Evolutionary conservation across 2,888 invertebrate genomes (phyloP), one percentile per base, ranked within the genome.

Genomic region (Auanema freiburgensis): DNA sequence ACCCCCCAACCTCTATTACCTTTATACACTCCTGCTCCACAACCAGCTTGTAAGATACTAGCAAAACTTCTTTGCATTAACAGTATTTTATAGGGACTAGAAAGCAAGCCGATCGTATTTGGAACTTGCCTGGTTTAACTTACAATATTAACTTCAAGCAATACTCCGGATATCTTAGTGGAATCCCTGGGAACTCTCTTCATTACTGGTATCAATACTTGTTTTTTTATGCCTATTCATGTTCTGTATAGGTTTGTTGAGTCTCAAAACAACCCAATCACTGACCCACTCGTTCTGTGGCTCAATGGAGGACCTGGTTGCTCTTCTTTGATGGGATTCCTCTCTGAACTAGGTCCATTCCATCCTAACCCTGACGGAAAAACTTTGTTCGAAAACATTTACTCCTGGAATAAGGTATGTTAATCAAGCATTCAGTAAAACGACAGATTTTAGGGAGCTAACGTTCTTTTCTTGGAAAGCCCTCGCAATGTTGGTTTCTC

Each of bases 401-500:
- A 81, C 59, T 70, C 79, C 3, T 84, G 84, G 84, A 84, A 84
- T 59, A 84, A 83, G 72, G 83, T 79, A 33, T 12, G 50, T 16
- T 40, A 44, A 14, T 46, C n/a, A 24, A 18, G 21, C 10, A 44
- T 16, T n/a, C 10, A 57, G 51, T 16, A 18, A 24, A 54, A 52
- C 49, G 33, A 12, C 10, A 14, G 14, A 12, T 57, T 67, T 43
- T 40, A 86, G 85, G 71, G 84, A n/a, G 85, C 86, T 16, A 87
- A 87, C 74, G 83, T 87, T 67, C 58, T 87, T 55, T 87, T 85
- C 75, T 68, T 87, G 65, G 87, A 87, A 74, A 83, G 86, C 1
- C 87, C 87, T 25, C 85, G 86, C 40, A 85, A 86, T 58, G 87
- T 87, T 54, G 87, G 87, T 1, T 87, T 84, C 75, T 87, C 87